These are phyloP conservation scores for Sminthurinus aureus DNA, from an alignment of 2,888 invertebrate species.

Conservation along the genomic window DNA sequence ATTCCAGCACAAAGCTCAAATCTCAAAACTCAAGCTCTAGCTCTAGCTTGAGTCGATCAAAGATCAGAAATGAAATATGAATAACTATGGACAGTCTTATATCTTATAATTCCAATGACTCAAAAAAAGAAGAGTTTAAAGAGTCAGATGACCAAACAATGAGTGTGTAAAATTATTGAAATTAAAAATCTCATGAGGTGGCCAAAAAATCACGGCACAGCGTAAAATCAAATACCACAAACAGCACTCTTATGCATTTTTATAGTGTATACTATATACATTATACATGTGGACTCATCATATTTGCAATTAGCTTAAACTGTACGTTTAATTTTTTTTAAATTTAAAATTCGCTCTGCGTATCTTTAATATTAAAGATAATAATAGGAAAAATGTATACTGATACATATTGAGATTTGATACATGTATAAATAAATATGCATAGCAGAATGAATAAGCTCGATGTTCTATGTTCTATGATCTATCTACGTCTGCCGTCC, in stretches of 20 bases:
- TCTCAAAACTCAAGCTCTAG: not conserved
- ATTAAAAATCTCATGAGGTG: conserved; percentile 36
- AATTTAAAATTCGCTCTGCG: conserved; percentile 6
- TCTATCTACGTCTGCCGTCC: not conserved
- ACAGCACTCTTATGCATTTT: not conserved
- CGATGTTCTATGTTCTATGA: too few species aligned
- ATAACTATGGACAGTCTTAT: not conserved
- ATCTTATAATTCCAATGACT: not conserved
- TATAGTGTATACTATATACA: not conserved
- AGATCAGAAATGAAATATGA: not conserved
- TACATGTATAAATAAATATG: too few species aligned
- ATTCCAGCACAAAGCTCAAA: not conserved
- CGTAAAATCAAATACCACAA: not conserved
- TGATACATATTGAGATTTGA: not conserved
- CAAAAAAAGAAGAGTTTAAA: not conserved
- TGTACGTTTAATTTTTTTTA: not conserved
- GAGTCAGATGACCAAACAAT: conserved; percentile 9
- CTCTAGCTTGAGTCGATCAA: not conserved
- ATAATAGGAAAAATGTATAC: not conserved
- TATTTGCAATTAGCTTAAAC: conserved; percentile 38
- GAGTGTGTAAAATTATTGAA: conserved; percentile 31
- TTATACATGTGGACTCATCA: not conserved
- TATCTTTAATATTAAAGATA: not conserved
- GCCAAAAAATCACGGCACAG: conserved; percentile 7
- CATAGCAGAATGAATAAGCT: too few species aligned